These are phyloP conservation scores for Patella vulgata DNA, from an alignment of 1,140 invertebrate genomes.

Conservation along the genomic window DNA sequence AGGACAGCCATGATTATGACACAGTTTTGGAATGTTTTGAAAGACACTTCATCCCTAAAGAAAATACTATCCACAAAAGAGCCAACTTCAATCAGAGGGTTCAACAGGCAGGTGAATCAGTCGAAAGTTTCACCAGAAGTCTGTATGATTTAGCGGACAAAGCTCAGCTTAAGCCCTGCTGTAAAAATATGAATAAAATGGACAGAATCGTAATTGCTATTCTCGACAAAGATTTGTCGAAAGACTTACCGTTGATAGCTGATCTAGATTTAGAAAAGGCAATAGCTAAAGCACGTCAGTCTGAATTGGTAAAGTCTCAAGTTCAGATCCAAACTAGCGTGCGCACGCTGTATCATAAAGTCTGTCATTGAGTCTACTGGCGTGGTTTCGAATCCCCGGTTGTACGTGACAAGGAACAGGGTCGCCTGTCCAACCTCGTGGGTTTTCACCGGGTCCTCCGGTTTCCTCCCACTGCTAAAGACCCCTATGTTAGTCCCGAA, in stretches of 20 bases:
- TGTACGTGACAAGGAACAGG: no score
- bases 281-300: background rate
- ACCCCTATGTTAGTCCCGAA: no score
- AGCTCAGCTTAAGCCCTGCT: background rate
- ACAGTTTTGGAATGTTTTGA: conserved; percentile 18
- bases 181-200: conserved; percentile 9
- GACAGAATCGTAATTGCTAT: conserved; percentile 23
- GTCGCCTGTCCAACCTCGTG: no score
- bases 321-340: conserved; percentile 3
- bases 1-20: conserved; percentile 6
- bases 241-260: conserved; percentile 15
- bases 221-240: conserved; percentile 12
- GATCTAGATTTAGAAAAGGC: conserved; percentile 17
- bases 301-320: conserved; percentile 15
- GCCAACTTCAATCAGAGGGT: conserved; percentile 15
- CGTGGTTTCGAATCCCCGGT: no score
- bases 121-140: conserved; percentile 14
- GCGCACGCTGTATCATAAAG: no score
- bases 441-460: no score
- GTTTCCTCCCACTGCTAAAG: no score
- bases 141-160: conserved; percentile 20
- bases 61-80: conserved; percentile 24
- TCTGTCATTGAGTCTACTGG: no score
- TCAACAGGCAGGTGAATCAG: conserved; percentile 7
- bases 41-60: conserved; percentile 15